Conservation (phyloP, 2,888 invertebrate genomes). For the Oxystoma pomonae region DNA sequence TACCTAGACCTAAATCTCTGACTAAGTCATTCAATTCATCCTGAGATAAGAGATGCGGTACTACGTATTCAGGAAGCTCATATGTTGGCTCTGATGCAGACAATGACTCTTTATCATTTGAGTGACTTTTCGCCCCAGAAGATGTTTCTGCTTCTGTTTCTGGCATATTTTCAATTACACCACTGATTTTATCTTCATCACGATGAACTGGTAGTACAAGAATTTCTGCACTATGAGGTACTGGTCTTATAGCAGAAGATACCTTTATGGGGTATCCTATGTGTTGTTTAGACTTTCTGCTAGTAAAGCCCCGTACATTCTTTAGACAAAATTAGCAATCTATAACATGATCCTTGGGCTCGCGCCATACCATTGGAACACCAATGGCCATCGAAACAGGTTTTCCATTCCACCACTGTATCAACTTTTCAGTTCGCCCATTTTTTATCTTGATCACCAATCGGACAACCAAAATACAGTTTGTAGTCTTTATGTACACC, state of each 20-base stretch:
- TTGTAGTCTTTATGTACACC: neutral
- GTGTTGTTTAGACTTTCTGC: neutral
- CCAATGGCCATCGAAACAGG: neutral
- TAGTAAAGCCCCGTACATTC: neutral
- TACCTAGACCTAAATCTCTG: neutral
- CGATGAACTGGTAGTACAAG: neutral
- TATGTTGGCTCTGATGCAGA: too few relatives aligned
- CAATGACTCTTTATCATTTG: neutral
- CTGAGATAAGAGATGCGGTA: neutral
- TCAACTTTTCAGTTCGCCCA: neutral
- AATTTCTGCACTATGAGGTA: neutral
- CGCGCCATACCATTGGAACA: neutral
- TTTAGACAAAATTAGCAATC: neutral
- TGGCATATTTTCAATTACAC: neutral
- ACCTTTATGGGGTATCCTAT: neutral
- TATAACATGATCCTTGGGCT: neutral
- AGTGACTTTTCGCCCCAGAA: neutral
- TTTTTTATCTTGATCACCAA: neutral
- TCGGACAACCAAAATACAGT: neutral
- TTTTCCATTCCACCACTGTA: neutral
- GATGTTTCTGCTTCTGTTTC: neutral
- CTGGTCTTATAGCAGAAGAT: neutral
- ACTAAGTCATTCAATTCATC: constrained; percentile 2
- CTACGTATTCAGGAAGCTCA: too few relatives aligned
- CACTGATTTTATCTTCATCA: too few relatives aligned